Evolutionary conservation across 2,888 invertebrate genomes (phyloP).

Genomic region (Coleophora deauratella): DNA sequence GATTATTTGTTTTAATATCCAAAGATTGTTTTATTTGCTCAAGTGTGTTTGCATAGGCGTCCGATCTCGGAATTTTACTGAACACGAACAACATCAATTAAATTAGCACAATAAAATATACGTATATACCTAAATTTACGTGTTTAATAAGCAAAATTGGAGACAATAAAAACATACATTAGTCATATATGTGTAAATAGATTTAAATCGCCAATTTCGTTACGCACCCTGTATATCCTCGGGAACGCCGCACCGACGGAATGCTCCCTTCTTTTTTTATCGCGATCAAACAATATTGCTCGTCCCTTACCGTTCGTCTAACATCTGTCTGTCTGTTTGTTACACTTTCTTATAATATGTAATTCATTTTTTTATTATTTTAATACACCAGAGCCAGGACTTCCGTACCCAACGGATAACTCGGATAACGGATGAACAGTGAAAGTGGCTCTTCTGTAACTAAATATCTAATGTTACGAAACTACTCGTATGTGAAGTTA

Average conservation of each 20-base stretch:
- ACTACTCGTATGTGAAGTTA: no score
- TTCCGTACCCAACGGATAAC: slow-evolving; percentile 31
- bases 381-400: slow-evolving; percentile 25
- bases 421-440: slow-evolving; percentile 13
- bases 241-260: slow-evolving; percentile 12
- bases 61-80: slow-evolving; percentile 25
- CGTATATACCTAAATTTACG: neutral
- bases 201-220: no score
- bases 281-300: slow-evolving; percentile 23
- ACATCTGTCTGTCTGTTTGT: slow-evolving; percentile 50
- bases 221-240: slow-evolving; percentile 38
- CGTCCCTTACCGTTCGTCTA: slow-evolving; percentile 51
- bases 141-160: slow-evolving; percentile 1
- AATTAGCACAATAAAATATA: slow-evolving; percentile 34
- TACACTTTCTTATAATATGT: slow-evolving; percentile 15
- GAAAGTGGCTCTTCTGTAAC: slow-evolving; percentile 28
- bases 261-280: slow-evolving; percentile 21
- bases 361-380: slow-evolving; percentile 17
- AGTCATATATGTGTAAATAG: no score
- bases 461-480: no score
- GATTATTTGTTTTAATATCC: no score
- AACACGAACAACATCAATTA: slow-evolving; percentile 28
- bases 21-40: slow-evolving; percentile 17
- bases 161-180: no score
- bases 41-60: slow-evolving; percentile 19